Conservation (phyloP, 1,140 invertebrate species). For the Brachionus rubens region DNA sequence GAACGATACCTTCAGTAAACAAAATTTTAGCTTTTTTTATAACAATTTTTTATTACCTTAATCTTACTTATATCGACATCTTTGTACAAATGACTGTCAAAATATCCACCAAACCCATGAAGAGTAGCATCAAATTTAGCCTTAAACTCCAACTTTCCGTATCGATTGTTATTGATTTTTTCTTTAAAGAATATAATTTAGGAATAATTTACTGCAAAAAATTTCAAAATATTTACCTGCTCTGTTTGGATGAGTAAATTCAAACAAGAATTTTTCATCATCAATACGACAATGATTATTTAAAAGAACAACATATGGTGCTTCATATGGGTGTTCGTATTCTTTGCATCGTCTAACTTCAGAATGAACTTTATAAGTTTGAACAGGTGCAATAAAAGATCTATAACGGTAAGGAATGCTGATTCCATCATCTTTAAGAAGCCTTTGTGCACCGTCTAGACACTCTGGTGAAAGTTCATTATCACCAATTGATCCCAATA, state of each 20-base stretch:
- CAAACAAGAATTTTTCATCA: slow-evolving; percentile 75
- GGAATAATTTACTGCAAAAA: neutral
- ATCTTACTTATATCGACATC: slow-evolving; percentile 73
- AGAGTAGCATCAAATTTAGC: slow-evolving; percentile 69
- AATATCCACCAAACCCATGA: slow-evolving; percentile 92
- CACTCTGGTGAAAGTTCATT: slow-evolving; percentile 98
- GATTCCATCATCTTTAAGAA: slow-evolving; percentile 82
- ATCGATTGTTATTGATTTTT: slow-evolving; percentile 34
- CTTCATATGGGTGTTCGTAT: slow-evolving; percentile 70
- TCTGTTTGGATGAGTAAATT: slow-evolving; percentile 79
- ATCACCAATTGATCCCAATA: slow-evolving; percentile 95
- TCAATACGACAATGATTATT: slow-evolving; percentile 83
- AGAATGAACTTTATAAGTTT: slow-evolving; percentile 72
- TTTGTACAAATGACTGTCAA: slow-evolving; percentile 80
- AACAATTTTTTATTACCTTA: slow-evolving; percentile 9
- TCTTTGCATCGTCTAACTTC: slow-evolving; percentile 67
- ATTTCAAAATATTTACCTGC: slow-evolving; percentile 54
- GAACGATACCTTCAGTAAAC: slow-evolving; percentile 68
- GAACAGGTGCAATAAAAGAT: slow-evolving; percentile 82
- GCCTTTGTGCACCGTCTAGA: slow-evolving; percentile 84
- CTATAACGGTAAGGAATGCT: slow-evolving; percentile 86
- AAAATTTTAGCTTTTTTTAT: neutral
- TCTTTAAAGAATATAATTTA: neutral
- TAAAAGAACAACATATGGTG: slow-evolving; percentile 84
- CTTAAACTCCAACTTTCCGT: neutral